Percentiles rank a stretch among this genome's conserved stretches.
These are phyloP conservation scores for Ormyrus pomaceus DNA, from an alignment of 2,888 invertebrate species.

Conservation along the genomic window DNA sequence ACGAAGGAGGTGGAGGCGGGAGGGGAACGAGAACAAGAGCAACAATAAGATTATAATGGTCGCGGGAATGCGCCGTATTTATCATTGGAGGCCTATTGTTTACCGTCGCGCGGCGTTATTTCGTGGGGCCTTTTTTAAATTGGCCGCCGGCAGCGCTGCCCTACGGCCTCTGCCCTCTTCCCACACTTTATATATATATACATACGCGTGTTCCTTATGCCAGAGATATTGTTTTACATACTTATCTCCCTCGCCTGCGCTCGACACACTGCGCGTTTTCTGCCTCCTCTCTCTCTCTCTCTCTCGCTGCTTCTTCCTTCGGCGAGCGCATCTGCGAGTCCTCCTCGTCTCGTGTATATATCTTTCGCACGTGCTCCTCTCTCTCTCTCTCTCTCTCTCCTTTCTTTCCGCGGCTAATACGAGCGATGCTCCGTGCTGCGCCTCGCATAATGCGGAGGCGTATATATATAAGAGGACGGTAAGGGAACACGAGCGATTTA, in stretches of 20 bases:
- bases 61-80: constrained; percentile 70
- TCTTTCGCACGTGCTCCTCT: constrained; percentile 11
- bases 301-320: constrained; percentile 9
- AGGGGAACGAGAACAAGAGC: constrained; percentile 67
- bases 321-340: background rate
- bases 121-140: constrained; percentile 63
- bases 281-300: constrained; percentile 3
- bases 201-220: constrained; percentile 15
- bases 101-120: constrained; percentile 59
- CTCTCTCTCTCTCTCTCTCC: no score
- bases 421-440: background rate
- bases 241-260: constrained; percentile 34
- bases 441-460: background rate
- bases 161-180: constrained; percentile 57
- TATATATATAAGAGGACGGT: background rate
- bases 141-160: constrained; percentile 57
- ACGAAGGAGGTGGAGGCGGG: background rate
- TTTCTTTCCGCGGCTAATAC: constrained; percentile 2
- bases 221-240: constrained; percentile 55
- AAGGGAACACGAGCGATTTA: constrained; percentile 7
- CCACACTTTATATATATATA: constrained; percentile 31
- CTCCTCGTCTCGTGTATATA: background rate
- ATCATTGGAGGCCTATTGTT: constrained; percentile 69
- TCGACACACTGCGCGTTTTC: no score
- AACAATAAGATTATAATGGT: constrained; percentile 73